Evolutionary conservation across 2,888 invertebrate species (phyloP).

Genomic region (Tenthredo livida): DNA sequence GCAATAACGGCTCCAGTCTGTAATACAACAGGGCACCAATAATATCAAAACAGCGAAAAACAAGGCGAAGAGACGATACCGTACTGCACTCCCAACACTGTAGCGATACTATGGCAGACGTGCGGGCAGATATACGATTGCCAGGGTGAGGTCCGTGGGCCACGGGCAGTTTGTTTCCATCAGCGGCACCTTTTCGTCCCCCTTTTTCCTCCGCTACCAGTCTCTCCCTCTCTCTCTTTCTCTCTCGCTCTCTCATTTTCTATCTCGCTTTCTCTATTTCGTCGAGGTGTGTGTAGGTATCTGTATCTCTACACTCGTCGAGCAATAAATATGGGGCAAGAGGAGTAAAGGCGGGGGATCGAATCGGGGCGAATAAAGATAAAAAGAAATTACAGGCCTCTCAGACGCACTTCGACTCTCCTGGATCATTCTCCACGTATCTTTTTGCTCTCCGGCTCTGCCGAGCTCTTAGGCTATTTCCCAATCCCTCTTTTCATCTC

Average conservation of each 20-base stretch:
- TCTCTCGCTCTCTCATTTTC: slow-evolving; percentile 43
- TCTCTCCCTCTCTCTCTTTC: slow-evolving; percentile 17
- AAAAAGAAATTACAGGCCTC: slow-evolving; percentile 71
- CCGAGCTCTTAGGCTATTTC: slow-evolving; percentile 59
- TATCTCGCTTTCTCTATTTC: slow-evolving; percentile 45
- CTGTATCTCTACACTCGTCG: slow-evolving; percentile 47
- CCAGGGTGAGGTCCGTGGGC: slow-evolving; percentile 28
- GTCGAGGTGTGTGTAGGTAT: slow-evolving; percentile 29
- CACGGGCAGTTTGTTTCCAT: slow-evolving; percentile 60
- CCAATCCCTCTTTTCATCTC: slow-evolving; percentile 59
- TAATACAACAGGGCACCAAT: not conserved
- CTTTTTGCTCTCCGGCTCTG: slow-evolving; percentile 55
- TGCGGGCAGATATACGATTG: slow-evolving; percentile 42
- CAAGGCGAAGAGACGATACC: not conserved
- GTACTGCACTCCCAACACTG: slow-evolving; percentile 2
- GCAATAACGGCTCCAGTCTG: not conserved
- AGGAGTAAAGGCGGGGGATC: slow-evolving; percentile 53
- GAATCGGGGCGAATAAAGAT: slow-evolving; percentile 62
- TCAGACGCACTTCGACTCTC: slow-evolving; percentile 64
- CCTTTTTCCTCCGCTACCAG: not conserved
- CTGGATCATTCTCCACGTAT: slow-evolving; percentile 49
- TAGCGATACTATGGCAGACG: slow-evolving; percentile 7
- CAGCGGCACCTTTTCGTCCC: slow-evolving; percentile 56
- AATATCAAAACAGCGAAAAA: slow-evolving; percentile 8
- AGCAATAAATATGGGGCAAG: slow-evolving; percentile 60